Evolutionary conservation across 1,140 invertebrate genomes (phyloP).

Genomic region (Philotrypesis tridentata): DNA sequence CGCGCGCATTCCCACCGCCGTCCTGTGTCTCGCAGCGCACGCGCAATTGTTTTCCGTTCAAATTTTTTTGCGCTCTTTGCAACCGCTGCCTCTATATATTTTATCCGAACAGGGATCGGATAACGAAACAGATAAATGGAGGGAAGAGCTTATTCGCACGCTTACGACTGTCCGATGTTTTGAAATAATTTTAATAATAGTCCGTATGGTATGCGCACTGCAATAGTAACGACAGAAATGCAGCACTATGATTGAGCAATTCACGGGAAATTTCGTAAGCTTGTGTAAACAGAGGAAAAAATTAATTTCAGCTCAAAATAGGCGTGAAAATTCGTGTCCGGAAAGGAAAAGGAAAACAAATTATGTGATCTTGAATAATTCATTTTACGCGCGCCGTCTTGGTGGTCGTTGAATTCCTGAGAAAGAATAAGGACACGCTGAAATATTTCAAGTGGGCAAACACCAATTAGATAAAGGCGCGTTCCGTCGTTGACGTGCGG

Average conservation of each 20-base stretch:
- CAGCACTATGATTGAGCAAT: too few species aligned
- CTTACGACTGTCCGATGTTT: background rate
- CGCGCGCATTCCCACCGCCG: too few species aligned
- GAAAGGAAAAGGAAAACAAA: background rate
- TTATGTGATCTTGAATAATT: constrained; percentile 28
- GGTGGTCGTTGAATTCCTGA: constrained; percentile 4
- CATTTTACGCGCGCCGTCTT: background rate
- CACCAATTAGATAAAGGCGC: background rate
- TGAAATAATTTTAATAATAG: too few species aligned
- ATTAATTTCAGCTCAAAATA: too few species aligned
- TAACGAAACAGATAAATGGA: background rate
- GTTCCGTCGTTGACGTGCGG: background rate
- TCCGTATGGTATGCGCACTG: too few species aligned
- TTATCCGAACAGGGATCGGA: background rate
- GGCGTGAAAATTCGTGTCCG: too few species aligned
- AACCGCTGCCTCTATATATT: background rate
- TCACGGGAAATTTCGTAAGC: too few species aligned
- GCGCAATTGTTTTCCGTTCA: too few species aligned
- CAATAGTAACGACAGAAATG: too few species aligned
- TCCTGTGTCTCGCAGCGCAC: too few species aligned
- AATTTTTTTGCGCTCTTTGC: background rate
- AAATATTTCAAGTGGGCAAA: constrained; percentile 18
- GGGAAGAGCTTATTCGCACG: background rate
- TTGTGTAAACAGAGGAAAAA: too few species aligned
- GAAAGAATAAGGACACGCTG: background rate